phyloP scores from a whole-genome alignment of 1,140 invertebrate species.

The Limonius californicus region DNA sequence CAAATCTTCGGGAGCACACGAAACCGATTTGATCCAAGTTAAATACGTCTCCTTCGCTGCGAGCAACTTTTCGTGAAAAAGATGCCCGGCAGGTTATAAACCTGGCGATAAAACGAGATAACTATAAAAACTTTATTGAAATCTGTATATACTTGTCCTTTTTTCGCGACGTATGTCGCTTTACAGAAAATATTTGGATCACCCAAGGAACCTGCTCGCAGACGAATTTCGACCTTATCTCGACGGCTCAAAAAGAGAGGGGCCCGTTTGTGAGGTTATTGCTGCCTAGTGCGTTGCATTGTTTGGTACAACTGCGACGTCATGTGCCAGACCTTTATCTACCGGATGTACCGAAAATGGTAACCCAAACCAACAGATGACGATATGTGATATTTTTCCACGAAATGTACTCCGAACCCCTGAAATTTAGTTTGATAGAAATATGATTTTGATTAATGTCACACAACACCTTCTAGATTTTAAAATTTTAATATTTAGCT shows the following conservation, averaged over 20 bases:
- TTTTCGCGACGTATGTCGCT: slow-evolving; percentile 4
- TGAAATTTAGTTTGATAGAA: no score
- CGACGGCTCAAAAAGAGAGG: neutral
- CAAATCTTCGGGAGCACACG: neutral
- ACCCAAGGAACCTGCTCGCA: neutral
- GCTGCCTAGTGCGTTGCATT: neutral
- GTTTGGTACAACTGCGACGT: neutral
- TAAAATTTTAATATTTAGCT: no score
- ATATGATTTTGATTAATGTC: no score
- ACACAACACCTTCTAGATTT: no score
- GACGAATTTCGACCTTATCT: neutral
- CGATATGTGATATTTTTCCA: no score
- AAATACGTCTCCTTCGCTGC: neutral
- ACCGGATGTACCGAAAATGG: neutral
- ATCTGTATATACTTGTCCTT: slow-evolving; percentile 4
- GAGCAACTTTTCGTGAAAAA: slow-evolving; percentile 11
- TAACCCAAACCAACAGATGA: no score
- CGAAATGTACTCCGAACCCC: no score
- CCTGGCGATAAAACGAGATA: slow-evolving; percentile 1
- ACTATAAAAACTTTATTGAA: neutral
- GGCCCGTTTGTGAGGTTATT: neutral
- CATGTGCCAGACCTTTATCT: neutral
- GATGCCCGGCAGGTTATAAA: slow-evolving; percentile 13
- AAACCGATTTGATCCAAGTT: neutral
- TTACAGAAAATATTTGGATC: slow-evolving; percentile 2